Evolutionary conservation across 1,140 invertebrate species (phyloP).

Genomic region (Caerostris darwini): DNA sequence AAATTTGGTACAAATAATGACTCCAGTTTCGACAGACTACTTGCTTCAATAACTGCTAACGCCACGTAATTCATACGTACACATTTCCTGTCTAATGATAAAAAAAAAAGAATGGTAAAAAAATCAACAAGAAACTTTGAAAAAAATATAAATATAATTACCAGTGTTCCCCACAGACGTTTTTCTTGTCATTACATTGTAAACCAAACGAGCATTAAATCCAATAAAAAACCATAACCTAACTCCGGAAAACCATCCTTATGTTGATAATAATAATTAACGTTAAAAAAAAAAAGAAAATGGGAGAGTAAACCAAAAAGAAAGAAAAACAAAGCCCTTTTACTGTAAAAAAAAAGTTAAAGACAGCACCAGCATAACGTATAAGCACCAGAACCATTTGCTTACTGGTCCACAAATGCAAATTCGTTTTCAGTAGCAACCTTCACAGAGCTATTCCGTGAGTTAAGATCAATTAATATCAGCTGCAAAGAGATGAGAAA

Average conservation of each 20-base stretch:
- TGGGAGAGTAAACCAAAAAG: not conserved
- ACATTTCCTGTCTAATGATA: not conserved
- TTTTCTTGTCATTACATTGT: conserved; percentile 47
- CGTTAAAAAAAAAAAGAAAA: not conserved
- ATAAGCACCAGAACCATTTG: conserved; percentile 52
- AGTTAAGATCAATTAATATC: conserved; percentile 75
- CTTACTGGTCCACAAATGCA: conserved; percentile 51
- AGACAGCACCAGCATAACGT: not conserved
- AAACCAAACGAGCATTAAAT: conserved; percentile 48
- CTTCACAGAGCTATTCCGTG: not conserved
- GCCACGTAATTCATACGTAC: not conserved
- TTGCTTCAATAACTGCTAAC: not conserved
- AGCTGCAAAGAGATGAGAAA: conserved; percentile 52
- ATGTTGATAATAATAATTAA: conserved; percentile 62
- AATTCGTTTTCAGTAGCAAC: conserved; percentile 58
- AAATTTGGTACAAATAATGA: not conserved
- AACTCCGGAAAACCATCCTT: not conserved
- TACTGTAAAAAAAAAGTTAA: not conserved
- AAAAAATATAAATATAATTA: conserved; percentile 3
- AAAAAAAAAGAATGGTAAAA: not conserved
- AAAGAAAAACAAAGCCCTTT: not conserved
- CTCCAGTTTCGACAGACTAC: not conserved
- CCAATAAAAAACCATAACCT: conserved; percentile 36
- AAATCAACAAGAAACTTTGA: not conserved
- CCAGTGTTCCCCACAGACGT: conserved; percentile 17